phyloP scores from a whole-genome alignment of 2,113 vertebrate genomes.

The Cyprinodon tularosa region DNA sequence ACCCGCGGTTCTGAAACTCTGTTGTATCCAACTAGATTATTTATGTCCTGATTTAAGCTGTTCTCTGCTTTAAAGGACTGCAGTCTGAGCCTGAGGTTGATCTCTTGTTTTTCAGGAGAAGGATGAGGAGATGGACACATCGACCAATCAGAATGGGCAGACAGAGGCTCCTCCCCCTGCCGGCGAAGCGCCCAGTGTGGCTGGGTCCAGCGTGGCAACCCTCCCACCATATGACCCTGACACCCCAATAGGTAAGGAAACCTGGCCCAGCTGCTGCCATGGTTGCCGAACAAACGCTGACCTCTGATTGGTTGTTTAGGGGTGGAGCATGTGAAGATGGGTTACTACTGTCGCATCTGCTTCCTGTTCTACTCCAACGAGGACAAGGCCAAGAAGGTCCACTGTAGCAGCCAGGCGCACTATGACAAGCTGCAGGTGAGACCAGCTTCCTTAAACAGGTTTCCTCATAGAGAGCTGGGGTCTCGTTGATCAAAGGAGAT shows the following conservation, averaged over 20 bases:
- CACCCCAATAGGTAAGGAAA: conserved; percentile 87
- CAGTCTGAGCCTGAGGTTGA: neutral
- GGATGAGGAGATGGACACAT: conserved; percentile 2
- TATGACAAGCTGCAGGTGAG: conserved; percentile 96
- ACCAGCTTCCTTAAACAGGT: neutral
- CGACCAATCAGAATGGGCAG: conserved; percentile 18
- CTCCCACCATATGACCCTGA: conserved; percentile 85
- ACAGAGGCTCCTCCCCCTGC: neutral
- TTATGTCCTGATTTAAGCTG: too few species aligned
- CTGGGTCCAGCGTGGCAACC: conserved; percentile 14
- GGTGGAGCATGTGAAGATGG: conserved; percentile 95
- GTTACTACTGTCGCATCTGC: conserved; percentile 97
- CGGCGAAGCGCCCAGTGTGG: conserved; percentile 38
- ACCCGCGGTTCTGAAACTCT: too few species aligned
- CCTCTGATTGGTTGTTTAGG: conserved; percentile 73
- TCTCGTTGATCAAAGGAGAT: too few species aligned
- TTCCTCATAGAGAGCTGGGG: too few species aligned
- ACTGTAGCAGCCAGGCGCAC: conserved; percentile 95
- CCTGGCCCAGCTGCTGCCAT: neutral
- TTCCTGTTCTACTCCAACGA: conserved; percentile 98
- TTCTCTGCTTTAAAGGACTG: too few species aligned
- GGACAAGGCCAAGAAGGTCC: conserved; percentile 92
- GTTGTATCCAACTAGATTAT: too few species aligned
- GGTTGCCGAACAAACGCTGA: neutral
- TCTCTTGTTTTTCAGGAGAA: conserved; percentile 11